Conservation (phyloP, 2,888 invertebrate genomes). For the Hipparchia sbordonii region DNA sequence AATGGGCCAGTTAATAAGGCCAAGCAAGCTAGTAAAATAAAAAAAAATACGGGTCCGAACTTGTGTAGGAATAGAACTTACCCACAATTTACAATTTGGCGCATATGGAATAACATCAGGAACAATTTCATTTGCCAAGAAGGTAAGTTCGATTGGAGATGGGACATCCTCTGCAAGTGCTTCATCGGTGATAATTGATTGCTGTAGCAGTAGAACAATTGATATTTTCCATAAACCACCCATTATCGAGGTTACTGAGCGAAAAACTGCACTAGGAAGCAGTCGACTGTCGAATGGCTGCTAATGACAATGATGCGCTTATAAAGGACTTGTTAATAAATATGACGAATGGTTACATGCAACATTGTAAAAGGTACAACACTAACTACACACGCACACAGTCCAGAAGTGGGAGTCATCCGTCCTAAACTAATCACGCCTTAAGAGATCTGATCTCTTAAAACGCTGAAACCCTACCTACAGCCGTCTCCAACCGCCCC, state of each 20-base stretch:
- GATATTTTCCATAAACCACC: constrained; percentile 11
- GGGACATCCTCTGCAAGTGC: neutral
- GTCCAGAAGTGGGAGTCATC: no score
- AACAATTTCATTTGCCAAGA: constrained; percentile 6
- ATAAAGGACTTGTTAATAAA: neutral
- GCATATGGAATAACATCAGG: constrained; percentile 15
- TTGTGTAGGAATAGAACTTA: neutral
- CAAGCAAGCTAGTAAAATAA: no score
- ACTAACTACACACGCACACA: no score
- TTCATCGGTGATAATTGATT: neutral
- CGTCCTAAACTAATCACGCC: no score
- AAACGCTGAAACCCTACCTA: no score
- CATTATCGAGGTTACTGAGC: neutral
- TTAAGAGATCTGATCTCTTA: no score
- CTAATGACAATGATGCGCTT: neutral
- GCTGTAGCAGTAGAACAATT: constrained; percentile 4
- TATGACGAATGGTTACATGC: neutral
- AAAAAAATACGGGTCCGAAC: no score
- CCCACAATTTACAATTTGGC: constrained; percentile 7
- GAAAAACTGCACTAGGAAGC: neutral
- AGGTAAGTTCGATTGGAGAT: neutral
- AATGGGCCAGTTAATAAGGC: no score
- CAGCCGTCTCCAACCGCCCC: no score
- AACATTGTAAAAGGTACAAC: no score
- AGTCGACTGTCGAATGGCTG: constrained; percentile 8